Percentiles rank a stretch among this genome's conserved stretches.
phyloP scores from a whole-genome alignment of 2,888 invertebrate species.

The Euspilapteryx auroguttella region DNA sequence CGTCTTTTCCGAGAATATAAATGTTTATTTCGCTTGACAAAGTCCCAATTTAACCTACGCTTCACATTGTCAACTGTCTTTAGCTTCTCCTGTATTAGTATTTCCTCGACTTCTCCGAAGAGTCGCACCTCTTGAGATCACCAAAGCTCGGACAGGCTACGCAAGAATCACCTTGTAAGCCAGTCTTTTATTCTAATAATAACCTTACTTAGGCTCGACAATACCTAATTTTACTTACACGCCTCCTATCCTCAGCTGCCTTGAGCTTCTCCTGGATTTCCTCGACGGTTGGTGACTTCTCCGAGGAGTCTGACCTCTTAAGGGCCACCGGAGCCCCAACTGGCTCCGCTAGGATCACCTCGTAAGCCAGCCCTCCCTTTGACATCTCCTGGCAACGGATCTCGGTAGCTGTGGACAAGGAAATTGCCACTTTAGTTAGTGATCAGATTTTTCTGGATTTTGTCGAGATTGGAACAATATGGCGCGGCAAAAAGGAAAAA shows the following conservation, averaged over 20 bases:
- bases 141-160: too few species aligned
- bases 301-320: slow-evolving; percentile 69
- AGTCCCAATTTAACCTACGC: too few species aligned
- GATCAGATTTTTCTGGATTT: background rate
- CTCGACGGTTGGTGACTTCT: slow-evolving; percentile 77
- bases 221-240: slow-evolving; percentile 75
- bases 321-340: slow-evolving; percentile 68
- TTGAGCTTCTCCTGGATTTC: slow-evolving; percentile 91
- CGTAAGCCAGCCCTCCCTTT: slow-evolving; percentile 88
- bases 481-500: too few species aligned
- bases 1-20: too few species aligned
- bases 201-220: too few species aligned
- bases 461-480: background rate
- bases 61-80: too few species aligned
- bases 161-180: too few species aligned
- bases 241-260: slow-evolving; percentile 91
- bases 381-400: slow-evolving; percentile 92
- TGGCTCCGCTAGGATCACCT: slow-evolving; percentile 88
- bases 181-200: too few species aligned
- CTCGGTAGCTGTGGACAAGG: slow-evolving; percentile 71
- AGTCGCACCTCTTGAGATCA: too few species aligned
- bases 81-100: too few species aligned
- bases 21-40: too few species aligned
- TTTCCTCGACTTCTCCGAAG: too few species aligned
- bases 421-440: slow-evolving; percentile 4